Evolutionary conservation across 2,888 invertebrate species (phyloP), one percentile per base, ranked within the genome.

Genomic region (Pinctada fucata): DNA sequence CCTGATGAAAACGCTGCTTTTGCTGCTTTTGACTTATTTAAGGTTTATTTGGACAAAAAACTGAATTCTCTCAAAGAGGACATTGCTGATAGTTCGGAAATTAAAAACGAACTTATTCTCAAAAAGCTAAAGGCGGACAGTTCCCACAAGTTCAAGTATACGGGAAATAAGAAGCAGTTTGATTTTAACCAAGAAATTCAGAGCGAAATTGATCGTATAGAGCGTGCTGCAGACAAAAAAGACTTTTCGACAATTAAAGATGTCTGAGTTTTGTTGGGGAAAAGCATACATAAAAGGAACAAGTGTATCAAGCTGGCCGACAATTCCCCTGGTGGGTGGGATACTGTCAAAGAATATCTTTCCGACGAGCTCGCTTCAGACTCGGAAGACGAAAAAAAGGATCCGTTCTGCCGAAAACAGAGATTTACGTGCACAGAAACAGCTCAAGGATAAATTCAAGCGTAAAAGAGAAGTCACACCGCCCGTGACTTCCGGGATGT

Each of bases 311-410:
- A 72, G 48, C 45, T 77, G 4, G 77, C 77, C 0, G 72, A 77
- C 45, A 77, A 72, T 49, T 72, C 66, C 3, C 72, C 72, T 13
- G 67, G 47, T 8, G 67, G 77, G 0, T 77, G 72, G 77, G 77
- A 72, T 49, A 72, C 73, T 3, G 72, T 78, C 8, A 72, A 63
- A 8, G 77, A 78, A 50, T 78, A 78, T 67, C 4, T 72, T 8
- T 78, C 77, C 5, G 77, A 78, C 51, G 77, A 73, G 0, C 52
- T 78, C 1, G 73, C 77, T 1, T 78, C 77, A 45, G 77, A 78
- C 16, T 48, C 68, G 8, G 72, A 72, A 4, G 76, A 68, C 49
- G 68, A 75, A 31, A 31, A 31, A 31, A 31, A 31, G 31, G 31
- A 3, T 75, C 2, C 48, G 75, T 3, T 48, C 64, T 31, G 69